Evolutionary conservation across 2,797 vertebrate species (phyloP).

Genomic region (Notolepis coatsorum): DNA sequence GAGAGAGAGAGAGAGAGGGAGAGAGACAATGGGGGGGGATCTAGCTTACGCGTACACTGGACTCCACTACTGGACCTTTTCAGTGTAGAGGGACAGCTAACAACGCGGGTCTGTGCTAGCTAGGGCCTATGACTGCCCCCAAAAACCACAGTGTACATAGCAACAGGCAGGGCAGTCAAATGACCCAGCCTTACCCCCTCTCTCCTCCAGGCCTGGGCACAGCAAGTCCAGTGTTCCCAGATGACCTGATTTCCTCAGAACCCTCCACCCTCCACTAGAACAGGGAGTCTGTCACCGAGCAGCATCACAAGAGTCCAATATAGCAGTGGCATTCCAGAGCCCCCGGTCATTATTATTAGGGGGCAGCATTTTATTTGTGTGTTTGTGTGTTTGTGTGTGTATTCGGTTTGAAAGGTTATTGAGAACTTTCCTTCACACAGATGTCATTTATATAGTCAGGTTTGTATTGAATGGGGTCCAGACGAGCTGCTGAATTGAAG

Average conservation of each 20-base stretch:
- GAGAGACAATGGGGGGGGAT: conserved; percentile 9
- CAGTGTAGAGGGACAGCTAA: background rate
- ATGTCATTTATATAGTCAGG: conserved; percentile 31
- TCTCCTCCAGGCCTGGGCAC: conserved; percentile 29
- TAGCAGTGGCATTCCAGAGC: background rate
- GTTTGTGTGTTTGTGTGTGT: too few species aligned
- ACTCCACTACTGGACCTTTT: conserved; percentile 8
- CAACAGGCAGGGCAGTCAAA: conserved; percentile 21
- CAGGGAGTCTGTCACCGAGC: conserved; percentile 13
- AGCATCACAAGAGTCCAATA: conserved; percentile 25
- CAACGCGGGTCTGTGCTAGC: conserved; percentile 13
- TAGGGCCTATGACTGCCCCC: conserved; percentile 17
- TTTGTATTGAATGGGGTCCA: conserved; percentile 49
- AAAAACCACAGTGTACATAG: conserved; percentile 43
- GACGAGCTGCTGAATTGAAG: conserved; percentile 15
- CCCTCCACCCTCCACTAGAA: conserved; percentile 28
- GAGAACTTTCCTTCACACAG: conserved; percentile 27
- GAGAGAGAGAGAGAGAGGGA: background rate
- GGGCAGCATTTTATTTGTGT: conserved; percentile 30
- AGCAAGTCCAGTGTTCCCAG: conserved; percentile 52
- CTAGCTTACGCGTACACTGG: conserved; percentile 1
- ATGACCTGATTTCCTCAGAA: conserved; percentile 30
- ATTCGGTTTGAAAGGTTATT: conserved; percentile 27
- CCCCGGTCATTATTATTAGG: conserved; percentile 34
- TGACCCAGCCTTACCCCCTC: conserved; percentile 43